Evolutionary conservation across 2,888 invertebrate genomes (phyloP).

Genomic region (Peribatodes rhomboidaria): DNA sequence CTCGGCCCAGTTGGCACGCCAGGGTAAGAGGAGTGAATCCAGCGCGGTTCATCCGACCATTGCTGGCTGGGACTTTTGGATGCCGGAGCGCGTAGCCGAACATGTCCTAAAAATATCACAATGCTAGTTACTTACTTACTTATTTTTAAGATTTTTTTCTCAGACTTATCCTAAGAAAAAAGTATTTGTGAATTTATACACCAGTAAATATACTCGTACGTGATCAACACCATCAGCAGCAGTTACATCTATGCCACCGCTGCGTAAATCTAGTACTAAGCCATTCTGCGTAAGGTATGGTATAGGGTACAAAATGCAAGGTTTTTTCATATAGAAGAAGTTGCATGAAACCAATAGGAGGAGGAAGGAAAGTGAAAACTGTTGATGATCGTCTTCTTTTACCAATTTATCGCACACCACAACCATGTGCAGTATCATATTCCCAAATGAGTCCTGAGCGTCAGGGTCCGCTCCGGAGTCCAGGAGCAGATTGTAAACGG

Average conservation of each 20-base stretch:
- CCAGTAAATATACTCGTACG: no score
- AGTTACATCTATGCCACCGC: no score
- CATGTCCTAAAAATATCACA: conserved; percentile 91
- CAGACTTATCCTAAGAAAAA: not conserved
- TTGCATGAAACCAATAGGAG: not conserved
- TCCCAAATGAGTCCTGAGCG: conserved; percentile 98
- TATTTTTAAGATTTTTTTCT: not conserved
- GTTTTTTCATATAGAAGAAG: no score
- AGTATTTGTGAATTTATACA: no score
- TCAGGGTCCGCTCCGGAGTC: conserved; percentile 98
- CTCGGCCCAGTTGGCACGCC: conserved; percentile 98
- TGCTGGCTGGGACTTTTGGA: conserved; percentile 96
- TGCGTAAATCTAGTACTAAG: no score
- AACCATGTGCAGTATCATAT: conserved; percentile 99
- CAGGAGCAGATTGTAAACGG: conserved; percentile 97
- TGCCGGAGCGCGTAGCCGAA: conserved; percentile 98
- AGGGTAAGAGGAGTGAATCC: conserved; percentile 98
- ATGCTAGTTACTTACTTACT: no score
- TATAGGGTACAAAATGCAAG: no score
- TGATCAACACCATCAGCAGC: no score
- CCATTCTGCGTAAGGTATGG: no score
- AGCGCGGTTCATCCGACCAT: conserved; percentile 94
- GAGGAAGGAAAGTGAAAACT: no score
- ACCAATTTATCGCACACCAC: conserved; percentile 99
- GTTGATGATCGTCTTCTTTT: conserved; percentile 49